Percentiles rank a stretch among this genome's conserved stretches.
Evolutionary conservation across 2,888 invertebrate species (phyloP).

Genomic region (Cephonodes hylas): DNA sequence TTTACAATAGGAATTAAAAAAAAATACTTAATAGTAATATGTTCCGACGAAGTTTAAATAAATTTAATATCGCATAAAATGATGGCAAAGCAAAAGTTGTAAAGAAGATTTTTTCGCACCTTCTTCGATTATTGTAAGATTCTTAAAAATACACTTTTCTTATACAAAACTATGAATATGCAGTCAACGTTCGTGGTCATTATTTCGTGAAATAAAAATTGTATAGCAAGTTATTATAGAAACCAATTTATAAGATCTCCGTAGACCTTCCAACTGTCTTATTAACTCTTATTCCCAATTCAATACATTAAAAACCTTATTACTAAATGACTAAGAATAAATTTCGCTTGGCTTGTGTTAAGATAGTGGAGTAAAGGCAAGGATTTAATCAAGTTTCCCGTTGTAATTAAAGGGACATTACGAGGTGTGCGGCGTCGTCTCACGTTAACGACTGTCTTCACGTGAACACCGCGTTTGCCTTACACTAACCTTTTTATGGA

Average conservation of each 20-base stretch:
- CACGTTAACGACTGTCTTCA: slow-evolving; percentile 30
- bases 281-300: not conserved
- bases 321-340: not conserved
- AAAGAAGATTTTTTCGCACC: too few relatives aligned
- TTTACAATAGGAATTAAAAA: too few relatives aligned
- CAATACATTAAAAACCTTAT: not conserved
- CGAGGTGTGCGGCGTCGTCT: slow-evolving; percentile 36
- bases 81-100: too few relatives aligned
- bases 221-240: not conserved
- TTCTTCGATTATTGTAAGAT: too few relatives aligned
- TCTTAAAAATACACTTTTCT: too few relatives aligned
- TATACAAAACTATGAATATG: too few relatives aligned
- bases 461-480: slow-evolving; percentile 33
- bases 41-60: too few relatives aligned
- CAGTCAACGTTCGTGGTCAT: too few relatives aligned
- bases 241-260: not conserved
- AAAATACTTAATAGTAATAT: too few relatives aligned
- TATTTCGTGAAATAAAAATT: too few relatives aligned
- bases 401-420: slow-evolving; percentile 45
- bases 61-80: too few relatives aligned
- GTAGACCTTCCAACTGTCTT: not conserved
- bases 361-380: slow-evolving; percentile 18
- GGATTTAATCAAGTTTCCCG: slow-evolving; percentile 41
- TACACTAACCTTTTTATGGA: slow-evolving; percentile 26
- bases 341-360: slow-evolving; percentile 5